A percentile compares a stretch with the other conserved stretches of the same genome.
phyloP scores from a whole-genome alignment of 2,888 invertebrate species.

The Athalia rosae region DNA sequence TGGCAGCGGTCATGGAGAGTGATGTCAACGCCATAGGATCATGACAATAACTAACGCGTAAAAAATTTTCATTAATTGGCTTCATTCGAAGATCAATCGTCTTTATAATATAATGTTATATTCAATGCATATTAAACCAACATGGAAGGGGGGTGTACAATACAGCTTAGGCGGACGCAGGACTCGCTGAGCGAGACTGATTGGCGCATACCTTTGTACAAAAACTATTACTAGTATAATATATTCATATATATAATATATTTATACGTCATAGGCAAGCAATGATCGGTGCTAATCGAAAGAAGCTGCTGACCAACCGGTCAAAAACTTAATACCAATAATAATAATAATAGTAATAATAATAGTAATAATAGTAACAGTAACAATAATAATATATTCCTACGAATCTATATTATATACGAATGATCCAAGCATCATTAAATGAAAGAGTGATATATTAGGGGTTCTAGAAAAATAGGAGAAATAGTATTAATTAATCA shows the following conservation, averaged over 20 bases:
- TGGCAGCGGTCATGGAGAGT: too few relatives aligned
- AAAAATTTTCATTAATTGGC: conserved; percentile 57
- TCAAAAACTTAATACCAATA: conserved; percentile 26
- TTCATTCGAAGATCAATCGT: conserved; percentile 67
- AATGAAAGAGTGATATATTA: background rate
- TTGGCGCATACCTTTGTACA: conserved; percentile 68
- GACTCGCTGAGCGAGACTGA: conserved; percentile 61
- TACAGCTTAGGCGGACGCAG: conserved; percentile 64
- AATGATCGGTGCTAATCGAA: conserved; percentile 54
- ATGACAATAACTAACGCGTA: background rate
- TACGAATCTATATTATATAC: background rate
- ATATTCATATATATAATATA: conserved; percentile 60
- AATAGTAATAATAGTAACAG: conserved; percentile 10
- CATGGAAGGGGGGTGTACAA: conserved; percentile 60
- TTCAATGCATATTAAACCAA: conserved; percentile 63
- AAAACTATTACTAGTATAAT: conserved; percentile 68
- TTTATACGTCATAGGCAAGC: conserved; percentile 66
- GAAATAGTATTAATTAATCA: too few relatives aligned
- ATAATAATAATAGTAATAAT: background rate
- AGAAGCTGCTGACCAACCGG: background rate
- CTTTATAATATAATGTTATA: conserved; percentile 62
- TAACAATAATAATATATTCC: background rate
- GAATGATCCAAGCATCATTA: background rate
- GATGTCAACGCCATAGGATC: too few relatives aligned
- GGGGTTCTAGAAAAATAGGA: too few relatives aligned